Base-by-base conservation (phyloP, 2,797 vertebrate genomes). In the Neomorphus geoffroyi region DNA sequence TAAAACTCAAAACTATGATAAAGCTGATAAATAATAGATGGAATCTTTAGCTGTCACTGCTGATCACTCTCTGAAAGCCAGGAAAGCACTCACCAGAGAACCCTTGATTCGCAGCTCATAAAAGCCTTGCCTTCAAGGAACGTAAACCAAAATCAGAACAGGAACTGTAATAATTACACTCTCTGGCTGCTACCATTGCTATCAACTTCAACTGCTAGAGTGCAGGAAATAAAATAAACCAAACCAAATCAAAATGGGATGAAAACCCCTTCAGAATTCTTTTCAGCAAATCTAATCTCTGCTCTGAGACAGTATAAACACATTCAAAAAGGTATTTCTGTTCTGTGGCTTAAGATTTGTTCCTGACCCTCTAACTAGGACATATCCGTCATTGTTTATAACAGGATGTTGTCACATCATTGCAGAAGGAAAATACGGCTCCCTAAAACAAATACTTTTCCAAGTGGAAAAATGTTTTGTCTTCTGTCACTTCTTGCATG, bases 21-120 rank as follows among this genome's bases (percentile, higher is more conserved):
- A 93, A 88, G 24, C 18, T 88, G 77, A 70, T 77, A 90, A 93
- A 90, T 86, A 95, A 84, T 80, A 84, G 33, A 88, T 85, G 28
- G 62, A 32, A 77, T 88, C 73, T 90, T 58, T n/a, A 88, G 32
- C 61, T 90, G 91, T 88, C 85, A 84, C 56, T 54, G 33, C 28
- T 81, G 82, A 70, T 73, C 9, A 0, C 14, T 48, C 33, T 75
- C 77, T 66, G 74, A 67, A 92, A 96, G 71, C 51, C 73, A 90
- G 24, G 48, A 84, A 71, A 90, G 74, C 53, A 80, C 64, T 95
- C 80, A 69, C 26, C 50, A 58, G 54, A 84, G 30, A 50, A n/a
- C 21, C 37, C 60, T 70, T 80, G 53, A 71, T 80, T 81, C 87
- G 37, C 67, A 92, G 35, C 23, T 88, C 64, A 45, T 69, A 69